Percentiles rank a stretch among this genome's conserved stretches.
Evolutionary conservation across 1,140 invertebrate species (phyloP).

Genomic region (Sarcophaga peregrina): DNA sequence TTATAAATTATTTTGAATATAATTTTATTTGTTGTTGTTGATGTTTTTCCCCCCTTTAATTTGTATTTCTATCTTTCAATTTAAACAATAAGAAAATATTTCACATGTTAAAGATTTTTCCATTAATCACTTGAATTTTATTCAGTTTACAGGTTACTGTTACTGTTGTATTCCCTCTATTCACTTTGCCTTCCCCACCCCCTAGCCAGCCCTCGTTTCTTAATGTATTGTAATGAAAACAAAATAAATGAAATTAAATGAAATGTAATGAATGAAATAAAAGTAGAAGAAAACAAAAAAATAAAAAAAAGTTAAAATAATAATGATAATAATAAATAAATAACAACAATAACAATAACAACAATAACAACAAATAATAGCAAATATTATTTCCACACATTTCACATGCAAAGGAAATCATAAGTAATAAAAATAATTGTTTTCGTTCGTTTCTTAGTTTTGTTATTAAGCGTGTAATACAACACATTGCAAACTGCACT

Average conservation of each 20-base stretch:
- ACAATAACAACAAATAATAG: conserved; percentile 1
- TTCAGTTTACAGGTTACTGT: background rate
- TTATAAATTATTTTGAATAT: no score
- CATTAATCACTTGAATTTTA: conserved; percentile 12
- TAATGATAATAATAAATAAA: background rate
- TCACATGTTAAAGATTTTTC: conserved; percentile 25
- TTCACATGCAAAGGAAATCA: conserved; percentile 26
- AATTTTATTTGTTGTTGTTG: no score
- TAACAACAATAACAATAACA: background rate
- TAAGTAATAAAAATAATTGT: conserved; percentile 25
- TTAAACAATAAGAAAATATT: background rate
- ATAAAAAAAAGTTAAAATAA: no score
- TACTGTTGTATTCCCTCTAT: background rate
- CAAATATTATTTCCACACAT: conserved; percentile 21
- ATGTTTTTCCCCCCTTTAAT: no score
- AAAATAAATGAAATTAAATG: no score
- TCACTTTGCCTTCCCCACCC: no score
- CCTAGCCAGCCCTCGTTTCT: no score
- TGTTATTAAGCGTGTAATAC: background rate
- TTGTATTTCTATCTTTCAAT: no score
- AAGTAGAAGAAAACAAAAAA: no score
- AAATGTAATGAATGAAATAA: no score
- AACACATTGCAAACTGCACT: background rate
- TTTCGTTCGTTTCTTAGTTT: background rate
- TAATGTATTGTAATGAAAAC: no score